phyloP scores from a whole-genome alignment of 1,140 invertebrate genomes.

The Drosophila takahashii region DNA sequence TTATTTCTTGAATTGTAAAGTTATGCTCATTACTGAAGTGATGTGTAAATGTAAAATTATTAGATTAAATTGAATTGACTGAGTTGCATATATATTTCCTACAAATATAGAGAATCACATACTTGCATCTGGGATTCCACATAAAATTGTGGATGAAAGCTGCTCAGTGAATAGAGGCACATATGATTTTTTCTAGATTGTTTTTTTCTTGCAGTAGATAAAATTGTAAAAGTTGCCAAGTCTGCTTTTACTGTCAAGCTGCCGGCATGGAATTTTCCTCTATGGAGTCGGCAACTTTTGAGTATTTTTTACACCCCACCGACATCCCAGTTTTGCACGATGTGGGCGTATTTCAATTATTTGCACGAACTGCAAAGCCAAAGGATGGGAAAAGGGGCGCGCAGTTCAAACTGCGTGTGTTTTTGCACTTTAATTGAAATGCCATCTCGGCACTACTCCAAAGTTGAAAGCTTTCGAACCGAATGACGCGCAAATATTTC shows the following conservation, averaged over 20 bases:
- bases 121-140: slow-evolving; percentile 17
- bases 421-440: slow-evolving; percentile 72
- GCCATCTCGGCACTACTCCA: slow-evolving; percentile 34
- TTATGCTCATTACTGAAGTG: slow-evolving; percentile 1
- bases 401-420: slow-evolving; percentile 27
- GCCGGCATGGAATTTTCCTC: slow-evolving; percentile 31
- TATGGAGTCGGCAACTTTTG: slow-evolving; percentile 48
- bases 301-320: slow-evolving; percentile 22
- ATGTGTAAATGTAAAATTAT: not conserved
- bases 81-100: slow-evolving; percentile 1
- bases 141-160: slow-evolving; percentile 30
- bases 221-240: slow-evolving; percentile 54
- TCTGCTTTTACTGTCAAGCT: slow-evolving; percentile 53
- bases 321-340: slow-evolving; percentile 10
- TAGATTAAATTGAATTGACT: slow-evolving; percentile 8
- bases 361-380: slow-evolving; percentile 56
- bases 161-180: slow-evolving; percentile 30
- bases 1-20: not conserved
- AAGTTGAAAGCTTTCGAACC: slow-evolving; percentile 20
- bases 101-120: slow-evolving; percentile 6
- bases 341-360: slow-evolving; percentile 78
- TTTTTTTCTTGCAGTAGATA: slow-evolving; percentile 31
- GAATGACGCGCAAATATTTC: slow-evolving; percentile 24
- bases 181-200: slow-evolving; percentile 23
- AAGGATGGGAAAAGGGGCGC: not conserved